phyloP scores from a whole-genome alignment of 2,888 invertebrate genomes.

The Caenorhabditis uteleia region DNA sequence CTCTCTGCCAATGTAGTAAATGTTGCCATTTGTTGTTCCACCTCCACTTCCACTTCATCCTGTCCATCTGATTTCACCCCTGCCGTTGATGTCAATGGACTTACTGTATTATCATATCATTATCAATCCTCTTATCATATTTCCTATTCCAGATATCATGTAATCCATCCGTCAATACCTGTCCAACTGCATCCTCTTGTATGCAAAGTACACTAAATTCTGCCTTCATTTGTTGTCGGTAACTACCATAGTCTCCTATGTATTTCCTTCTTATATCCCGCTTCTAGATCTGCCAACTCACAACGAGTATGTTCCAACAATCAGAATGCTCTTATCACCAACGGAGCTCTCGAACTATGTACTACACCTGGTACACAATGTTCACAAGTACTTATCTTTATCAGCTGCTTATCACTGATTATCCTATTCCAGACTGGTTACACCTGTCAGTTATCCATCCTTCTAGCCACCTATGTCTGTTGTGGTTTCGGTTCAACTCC shows the following conservation, averaged over 20 bases:
- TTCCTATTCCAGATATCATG: slow-evolving; percentile 17
- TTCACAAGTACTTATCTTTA: slow-evolving; percentile 13
- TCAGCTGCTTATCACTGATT: not conserved
- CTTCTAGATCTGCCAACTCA: slow-evolving; percentile 20
- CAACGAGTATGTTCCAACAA: slow-evolving; percentile 62
- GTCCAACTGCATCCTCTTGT: slow-evolving; percentile 55
- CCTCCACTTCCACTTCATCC: slow-evolving; percentile 36
- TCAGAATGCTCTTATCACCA: slow-evolving; percentile 60
- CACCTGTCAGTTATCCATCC: slow-evolving; percentile 60
- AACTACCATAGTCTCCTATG: not conserved
- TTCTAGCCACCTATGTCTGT: slow-evolving; percentile 58
- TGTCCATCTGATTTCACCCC: slow-evolving; percentile 61
- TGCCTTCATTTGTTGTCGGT: slow-evolving; percentile 34
- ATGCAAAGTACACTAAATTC: slow-evolving; percentile 43
- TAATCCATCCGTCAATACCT: slow-evolving; percentile 32
- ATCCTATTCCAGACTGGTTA: slow-evolving; percentile 50
- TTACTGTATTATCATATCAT: slow-evolving; percentile 21
- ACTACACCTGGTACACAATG: slow-evolving; percentile 60
- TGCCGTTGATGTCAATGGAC: slow-evolving; percentile 37
- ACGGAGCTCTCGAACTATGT: slow-evolving; percentile 56
- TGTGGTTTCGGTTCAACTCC: slow-evolving; percentile 52
- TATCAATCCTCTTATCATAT: not conserved
- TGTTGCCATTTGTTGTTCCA: slow-evolving; percentile 54
- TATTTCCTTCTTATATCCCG: not conserved
- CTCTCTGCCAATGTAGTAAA: slow-evolving; percentile 40